A percentile compares a stretch with the other conserved stretches of the same genome.
Conservation (phyloP, 2,888 invertebrate species). For the Caenorhabditis macrosperma region DNA sequence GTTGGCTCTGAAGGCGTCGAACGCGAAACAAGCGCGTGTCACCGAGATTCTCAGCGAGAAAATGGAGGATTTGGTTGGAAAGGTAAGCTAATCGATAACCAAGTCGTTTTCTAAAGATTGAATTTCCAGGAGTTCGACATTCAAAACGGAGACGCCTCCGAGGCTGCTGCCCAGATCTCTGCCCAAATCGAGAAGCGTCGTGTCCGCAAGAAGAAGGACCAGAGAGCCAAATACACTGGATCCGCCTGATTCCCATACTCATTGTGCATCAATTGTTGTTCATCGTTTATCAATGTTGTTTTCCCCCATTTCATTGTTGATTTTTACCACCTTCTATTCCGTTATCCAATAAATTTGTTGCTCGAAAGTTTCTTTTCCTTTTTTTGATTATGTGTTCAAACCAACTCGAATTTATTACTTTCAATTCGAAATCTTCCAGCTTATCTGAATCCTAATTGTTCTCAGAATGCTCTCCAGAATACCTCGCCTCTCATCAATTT, state of each 20-base stretch:
- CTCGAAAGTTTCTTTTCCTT: not conserved
- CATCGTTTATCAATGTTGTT: conserved; percentile 23
- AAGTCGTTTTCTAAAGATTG: not conserved
- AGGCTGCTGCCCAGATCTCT: conserved; percentile 52
- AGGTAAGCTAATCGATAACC: conserved; percentile 52
- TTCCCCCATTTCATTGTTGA: conserved; percentile 10
- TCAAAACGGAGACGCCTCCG: conserved; percentile 20
- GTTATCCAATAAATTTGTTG: conserved; percentile 21
- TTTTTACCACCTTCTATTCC: conserved; percentile 4
- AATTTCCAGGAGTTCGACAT: conserved; percentile 65
- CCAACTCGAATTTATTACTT: conserved; percentile 22
- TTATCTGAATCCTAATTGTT: not conserved
- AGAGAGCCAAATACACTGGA: conserved; percentile 44
- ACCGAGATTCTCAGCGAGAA: conserved; percentile 61
- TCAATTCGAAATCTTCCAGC: not conserved
- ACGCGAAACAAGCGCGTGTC: conserved; percentile 45
- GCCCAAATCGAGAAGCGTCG: conserved; percentile 64
- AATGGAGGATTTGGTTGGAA: conserved; percentile 74
- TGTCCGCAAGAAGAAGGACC: conserved; percentile 50
- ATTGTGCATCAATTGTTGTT: conserved; percentile 1
- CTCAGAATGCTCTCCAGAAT: conserved; percentile 28
- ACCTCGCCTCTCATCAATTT: not conserved
- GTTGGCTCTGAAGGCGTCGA: conserved; percentile 59
- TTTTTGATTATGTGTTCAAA: conserved; percentile 27
- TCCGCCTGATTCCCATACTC: not conserved